Evolutionary conservation across 2,888 invertebrate species (phyloP).

Genomic region (Volucella zonaria): DNA sequence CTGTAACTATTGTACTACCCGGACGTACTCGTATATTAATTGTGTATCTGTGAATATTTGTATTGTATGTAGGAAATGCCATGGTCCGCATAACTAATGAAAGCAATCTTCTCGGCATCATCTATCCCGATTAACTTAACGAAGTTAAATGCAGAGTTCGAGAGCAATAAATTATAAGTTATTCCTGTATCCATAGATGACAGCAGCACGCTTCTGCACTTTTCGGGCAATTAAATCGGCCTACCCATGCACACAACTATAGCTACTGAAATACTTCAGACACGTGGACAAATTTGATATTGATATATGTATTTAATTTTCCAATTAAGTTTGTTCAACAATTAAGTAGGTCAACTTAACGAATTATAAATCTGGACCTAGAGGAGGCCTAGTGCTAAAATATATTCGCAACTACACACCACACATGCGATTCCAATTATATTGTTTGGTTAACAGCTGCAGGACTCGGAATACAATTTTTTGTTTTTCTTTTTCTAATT

Average conservation of each 20-base stretch:
- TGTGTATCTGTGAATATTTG: no score
- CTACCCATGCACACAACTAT: background rate
- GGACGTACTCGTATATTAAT: no score
- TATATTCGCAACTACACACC: background rate
- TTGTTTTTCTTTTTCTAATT: background rate
- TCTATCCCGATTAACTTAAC: constrained; percentile 7
- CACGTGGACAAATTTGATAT: background rate
- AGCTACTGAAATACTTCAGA: background rate
- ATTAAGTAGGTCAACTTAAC: constrained; percentile 61
- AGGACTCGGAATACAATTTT: no score
- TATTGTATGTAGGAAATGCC: background rate
- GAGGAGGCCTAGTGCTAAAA: background rate
- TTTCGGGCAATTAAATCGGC: constrained; percentile 7
- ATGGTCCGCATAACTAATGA: background rate
- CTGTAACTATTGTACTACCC: no score
- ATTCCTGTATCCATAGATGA: constrained; percentile 22
- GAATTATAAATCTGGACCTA: constrained; percentile 42
- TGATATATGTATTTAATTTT: constrained; percentile 14
- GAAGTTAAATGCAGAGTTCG: constrained; percentile 32
- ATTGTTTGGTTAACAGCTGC: constrained; percentile 10
- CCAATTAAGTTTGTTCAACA: constrained; percentile 54
- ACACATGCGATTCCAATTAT: constrained; percentile 27
- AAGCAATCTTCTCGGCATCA: constrained; percentile 6
- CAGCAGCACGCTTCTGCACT: constrained; percentile 68
- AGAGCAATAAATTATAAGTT: constrained; percentile 42